Base-by-base conservation (phyloP, 2,888 invertebrate genomes). In the Hypsopygia costalis region DNA sequence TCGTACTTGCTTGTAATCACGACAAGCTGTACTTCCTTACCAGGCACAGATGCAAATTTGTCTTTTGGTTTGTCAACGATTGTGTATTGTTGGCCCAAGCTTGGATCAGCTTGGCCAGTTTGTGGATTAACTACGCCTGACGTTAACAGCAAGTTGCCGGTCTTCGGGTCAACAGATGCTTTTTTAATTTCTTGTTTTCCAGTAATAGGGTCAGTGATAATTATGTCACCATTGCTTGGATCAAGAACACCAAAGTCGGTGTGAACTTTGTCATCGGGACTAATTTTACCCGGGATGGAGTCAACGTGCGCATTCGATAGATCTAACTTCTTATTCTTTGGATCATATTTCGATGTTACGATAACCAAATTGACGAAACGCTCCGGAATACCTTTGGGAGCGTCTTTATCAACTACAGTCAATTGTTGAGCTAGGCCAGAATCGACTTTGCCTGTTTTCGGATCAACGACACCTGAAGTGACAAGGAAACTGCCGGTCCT, bases 181-280 rank as follows among this genome's bases (percentile, higher is more conserved):
- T 92, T 91, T 55, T 91, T 90, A 1, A 90, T 62, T 58, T 92
- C 92, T 38, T 90, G 90, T 58, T 92, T 92, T 11, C 93, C 92
- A 0, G 92, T 92, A 8, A 88, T 71, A 7, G 91, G 90, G 47
- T 93, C 92, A 28, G 90, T 85, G 0, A 91, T 74, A 35, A 90
- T 81, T 12, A 92, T 86, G 28, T 91, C 91, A 25, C 91, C 91
- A 38, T 90, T 90, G 3, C 73, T 79, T 1, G 91, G 90, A 61
- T 92, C 91, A 1, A 92, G 87, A 8, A 91, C 55, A 38, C 91
- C 91, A 46, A 89, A 90, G 47, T 90, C 90, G 7, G 91, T 89
- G 51, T 91, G 90, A 11, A 92, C 90, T 53, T 90, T 91, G 44
- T 90, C 90, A 16, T 91, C 86, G 21, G 62, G 62, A 31, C 73